Evolutionary conservation across 2,113 vertebrate genomes (phyloP).

Genomic region (Tragulus kanchil): DNA sequence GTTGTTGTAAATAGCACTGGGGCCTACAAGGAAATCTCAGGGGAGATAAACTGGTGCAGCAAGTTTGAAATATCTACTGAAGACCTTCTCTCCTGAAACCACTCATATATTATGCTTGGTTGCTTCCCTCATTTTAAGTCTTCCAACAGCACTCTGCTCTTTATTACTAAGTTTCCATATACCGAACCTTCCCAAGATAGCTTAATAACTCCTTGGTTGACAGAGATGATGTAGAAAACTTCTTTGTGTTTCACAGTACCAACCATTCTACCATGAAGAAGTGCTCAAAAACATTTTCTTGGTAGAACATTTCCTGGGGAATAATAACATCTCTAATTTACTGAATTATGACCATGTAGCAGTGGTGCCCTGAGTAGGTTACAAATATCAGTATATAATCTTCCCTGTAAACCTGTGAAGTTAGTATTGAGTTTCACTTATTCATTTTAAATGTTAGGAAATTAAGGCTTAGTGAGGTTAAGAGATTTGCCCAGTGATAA

Average conservation of each 20-base stretch:
- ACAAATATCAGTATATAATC: background rate
- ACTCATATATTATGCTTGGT: background rate
- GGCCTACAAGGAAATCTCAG: background rate
- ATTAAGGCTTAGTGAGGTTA: background rate
- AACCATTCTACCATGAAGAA: background rate
- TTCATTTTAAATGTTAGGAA: background rate
- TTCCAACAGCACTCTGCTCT: background rate
- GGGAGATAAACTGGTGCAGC: background rate
- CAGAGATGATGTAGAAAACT: background rate
- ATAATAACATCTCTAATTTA: background rate
- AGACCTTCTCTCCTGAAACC: background rate
- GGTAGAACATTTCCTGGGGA: background rate
- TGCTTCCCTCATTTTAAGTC: background rate
- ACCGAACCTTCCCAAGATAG: background rate
- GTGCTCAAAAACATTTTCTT: background rate
- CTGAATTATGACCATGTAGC: background rate
- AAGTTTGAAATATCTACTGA: background rate
- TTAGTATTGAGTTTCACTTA: background rate
- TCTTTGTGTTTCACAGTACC: background rate
- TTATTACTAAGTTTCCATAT: background rate
- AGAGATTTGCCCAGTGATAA: background rate
- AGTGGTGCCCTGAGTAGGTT: background rate
- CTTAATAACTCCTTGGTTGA: background rate
- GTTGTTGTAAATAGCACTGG: background rate
- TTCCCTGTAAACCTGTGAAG: background rate